phyloP scores from a whole-genome alignment of 2,797 vertebrate genomes.

The Eospalax fontanierii region DNA sequence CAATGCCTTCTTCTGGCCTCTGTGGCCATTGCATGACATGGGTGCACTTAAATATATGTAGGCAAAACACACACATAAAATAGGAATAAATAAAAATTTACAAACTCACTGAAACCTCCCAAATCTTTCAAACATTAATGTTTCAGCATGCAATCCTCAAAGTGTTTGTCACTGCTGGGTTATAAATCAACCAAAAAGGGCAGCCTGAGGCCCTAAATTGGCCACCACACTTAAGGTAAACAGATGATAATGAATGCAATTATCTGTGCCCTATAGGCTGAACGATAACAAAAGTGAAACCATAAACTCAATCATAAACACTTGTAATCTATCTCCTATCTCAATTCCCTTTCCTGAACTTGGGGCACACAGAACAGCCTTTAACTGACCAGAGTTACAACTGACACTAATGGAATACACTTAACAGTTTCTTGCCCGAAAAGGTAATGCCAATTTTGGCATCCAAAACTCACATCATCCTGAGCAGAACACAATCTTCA shows the following conservation, averaged over 20 bases:
- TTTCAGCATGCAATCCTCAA: background rate
- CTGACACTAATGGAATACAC: background rate
- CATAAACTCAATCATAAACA: background rate
- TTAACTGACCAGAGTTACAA: background rate
- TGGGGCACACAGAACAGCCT: background rate
- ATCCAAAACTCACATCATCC: too few relatives aligned
- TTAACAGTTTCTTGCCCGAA: too few relatives aligned
- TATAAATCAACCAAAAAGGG: background rate
- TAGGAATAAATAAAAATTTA: too few relatives aligned
- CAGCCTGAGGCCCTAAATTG: background rate
- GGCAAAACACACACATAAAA: too few relatives aligned
- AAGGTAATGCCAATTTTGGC: too few relatives aligned
- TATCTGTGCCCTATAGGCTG: background rate
- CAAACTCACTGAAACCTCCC: too few relatives aligned
- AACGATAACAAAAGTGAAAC: background rate
- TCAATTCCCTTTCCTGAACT: background rate
- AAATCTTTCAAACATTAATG: background rate
- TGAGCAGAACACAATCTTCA: background rate
- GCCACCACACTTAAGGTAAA: background rate
- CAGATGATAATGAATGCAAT: background rate
- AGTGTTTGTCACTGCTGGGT: background rate
- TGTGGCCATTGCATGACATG: too few relatives aligned
- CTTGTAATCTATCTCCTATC: background rate
- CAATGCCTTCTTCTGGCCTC: too few relatives aligned
- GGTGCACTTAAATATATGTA: too few relatives aligned